phyloP scores from a whole-genome alignment of 2,888 invertebrate species.

The Oscheius sp. region DNA sequence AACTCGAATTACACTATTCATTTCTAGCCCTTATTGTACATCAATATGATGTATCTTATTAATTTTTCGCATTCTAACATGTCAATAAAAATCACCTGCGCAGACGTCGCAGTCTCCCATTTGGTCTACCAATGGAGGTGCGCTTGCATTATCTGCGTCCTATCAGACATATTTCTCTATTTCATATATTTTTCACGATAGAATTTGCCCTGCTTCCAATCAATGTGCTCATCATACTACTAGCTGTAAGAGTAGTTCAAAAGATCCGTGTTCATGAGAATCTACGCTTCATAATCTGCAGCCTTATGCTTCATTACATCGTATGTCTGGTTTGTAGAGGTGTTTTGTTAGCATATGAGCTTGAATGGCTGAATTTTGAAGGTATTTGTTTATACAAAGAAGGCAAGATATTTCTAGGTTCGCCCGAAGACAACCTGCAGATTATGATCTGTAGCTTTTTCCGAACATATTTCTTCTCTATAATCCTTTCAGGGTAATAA shows the following conservation, averaged over 20 bases:
- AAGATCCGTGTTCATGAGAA: slow-evolving; percentile 19
- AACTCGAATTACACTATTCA: too few relatives aligned
- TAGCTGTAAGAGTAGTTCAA: background rate
- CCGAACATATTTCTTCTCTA: slow-evolving; percentile 13
- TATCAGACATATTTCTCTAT: background rate
- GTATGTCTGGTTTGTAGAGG: background rate
- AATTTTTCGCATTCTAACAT: too few relatives aligned
- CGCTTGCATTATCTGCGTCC: slow-evolving; percentile 12
- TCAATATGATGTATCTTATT: too few relatives aligned
- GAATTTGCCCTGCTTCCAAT: slow-evolving; percentile 8
- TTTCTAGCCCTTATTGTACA: too few relatives aligned
- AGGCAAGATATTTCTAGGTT: slow-evolving; percentile 7
- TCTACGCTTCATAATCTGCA: background rate
- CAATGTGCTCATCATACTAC: background rate
- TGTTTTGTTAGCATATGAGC: slow-evolving; percentile 1
- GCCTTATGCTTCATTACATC: slow-evolving; percentile 6
- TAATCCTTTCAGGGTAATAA: slow-evolving; percentile 11
- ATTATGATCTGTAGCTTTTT: slow-evolving; percentile 15
- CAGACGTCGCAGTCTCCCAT: too few relatives aligned
- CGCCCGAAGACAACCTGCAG: background rate
- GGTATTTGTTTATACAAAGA: background rate
- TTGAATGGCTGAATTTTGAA: background rate
- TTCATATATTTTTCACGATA: slow-evolving; percentile 3
- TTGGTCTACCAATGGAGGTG: background rate
- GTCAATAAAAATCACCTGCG: too few relatives aligned